Conservation (phyloP, 2,797 vertebrate genomes). For the Danionella dracula region DNA sequence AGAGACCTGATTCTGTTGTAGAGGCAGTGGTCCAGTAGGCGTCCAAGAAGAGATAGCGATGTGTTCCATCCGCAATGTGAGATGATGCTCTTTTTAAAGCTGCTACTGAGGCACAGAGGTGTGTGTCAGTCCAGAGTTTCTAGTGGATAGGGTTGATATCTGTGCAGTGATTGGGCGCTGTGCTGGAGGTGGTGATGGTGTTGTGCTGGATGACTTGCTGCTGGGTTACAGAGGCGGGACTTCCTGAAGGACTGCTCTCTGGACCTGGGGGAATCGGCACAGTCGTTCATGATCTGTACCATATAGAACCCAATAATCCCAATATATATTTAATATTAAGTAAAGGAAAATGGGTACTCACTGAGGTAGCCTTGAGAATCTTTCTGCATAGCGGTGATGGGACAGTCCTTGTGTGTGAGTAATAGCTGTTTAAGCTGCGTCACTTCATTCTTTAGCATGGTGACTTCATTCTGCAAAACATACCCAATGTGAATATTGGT, state of each 20-base stretch:
- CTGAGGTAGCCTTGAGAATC: slow-evolving; percentile 99
- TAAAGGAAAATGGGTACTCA: slow-evolving; percentile 81
- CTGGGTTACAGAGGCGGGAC: slow-evolving; percentile 86
- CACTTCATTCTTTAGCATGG: slow-evolving; percentile 98
- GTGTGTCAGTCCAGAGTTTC: slow-evolving; percentile 51
- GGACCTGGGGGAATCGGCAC: slow-evolving; percentile 77
- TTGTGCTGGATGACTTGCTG: slow-evolving; percentile 99
- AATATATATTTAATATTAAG: no score
- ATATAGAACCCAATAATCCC: no score
- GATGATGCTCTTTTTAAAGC: slow-evolving; percentile 66
- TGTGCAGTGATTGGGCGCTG: slow-evolving; percentile 89
- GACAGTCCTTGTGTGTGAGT: slow-evolving; percentile 99
- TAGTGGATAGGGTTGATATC: slow-evolving; percentile 98
- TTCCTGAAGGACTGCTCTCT: slow-evolving; percentile 91
- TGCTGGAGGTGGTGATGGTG: slow-evolving; percentile 97
- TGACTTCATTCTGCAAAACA: slow-evolving; percentile 88
- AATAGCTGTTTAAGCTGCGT: slow-evolving; percentile 98
- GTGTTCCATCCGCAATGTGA: slow-evolving; percentile 27
- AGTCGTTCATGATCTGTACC: no score
- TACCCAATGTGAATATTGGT: neutral
- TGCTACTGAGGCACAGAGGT: slow-evolving; percentile 29
- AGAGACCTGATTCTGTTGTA: slow-evolving; percentile 43
- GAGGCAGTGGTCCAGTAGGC: slow-evolving; percentile 46
- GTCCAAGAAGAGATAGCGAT: slow-evolving; percentile 3
- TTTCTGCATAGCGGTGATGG: slow-evolving; percentile 99